Percentiles rank a stretch among this genome's conserved stretches.
Conservation (phyloP, 2,888 invertebrate genomes). For the Andricus curvator region DNA sequence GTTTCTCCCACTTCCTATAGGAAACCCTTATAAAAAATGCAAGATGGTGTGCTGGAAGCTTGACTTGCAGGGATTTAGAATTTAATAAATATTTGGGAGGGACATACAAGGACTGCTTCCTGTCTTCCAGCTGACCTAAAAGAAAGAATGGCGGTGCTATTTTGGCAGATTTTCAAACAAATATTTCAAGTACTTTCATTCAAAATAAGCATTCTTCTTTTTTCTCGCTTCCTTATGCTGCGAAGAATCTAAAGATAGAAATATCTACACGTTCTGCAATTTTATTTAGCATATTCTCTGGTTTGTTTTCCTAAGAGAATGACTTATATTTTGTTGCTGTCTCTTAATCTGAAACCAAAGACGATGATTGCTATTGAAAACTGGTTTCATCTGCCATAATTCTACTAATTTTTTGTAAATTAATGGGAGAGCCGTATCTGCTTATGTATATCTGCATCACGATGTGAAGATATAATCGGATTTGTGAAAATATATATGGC, state of each 20-base stretch:
- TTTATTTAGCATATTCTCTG: neutral
- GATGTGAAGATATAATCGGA: neutral
- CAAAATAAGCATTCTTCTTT: too few relatives aligned
- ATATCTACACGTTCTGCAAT: neutral
- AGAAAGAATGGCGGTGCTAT: neutral
- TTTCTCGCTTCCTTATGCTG: too few relatives aligned
- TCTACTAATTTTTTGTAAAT: neutral
- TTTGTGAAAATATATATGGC: conserved; percentile 66
- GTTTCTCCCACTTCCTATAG: neutral
- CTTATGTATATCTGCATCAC: neutral
- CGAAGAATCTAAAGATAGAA: too few relatives aligned
- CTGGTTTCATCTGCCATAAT: neutral
- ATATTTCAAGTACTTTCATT: too few relatives aligned
- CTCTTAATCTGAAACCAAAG: too few relatives aligned
- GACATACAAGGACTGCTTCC: too few relatives aligned
- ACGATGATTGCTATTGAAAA: neutral
- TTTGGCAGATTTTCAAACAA: neutral
- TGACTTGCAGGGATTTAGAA: too few relatives aligned
- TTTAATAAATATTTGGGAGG: too few relatives aligned
- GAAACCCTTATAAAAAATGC: neutral
- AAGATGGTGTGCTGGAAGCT: too few relatives aligned
- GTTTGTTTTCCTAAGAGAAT: neutral
- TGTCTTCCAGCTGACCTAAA: too few relatives aligned
- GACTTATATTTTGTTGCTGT: neutral
- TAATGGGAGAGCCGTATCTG: neutral